Base-by-base conservation (phyloP, 1,140 invertebrate genomes). In the Ceratosolen solmsi region DNA sequence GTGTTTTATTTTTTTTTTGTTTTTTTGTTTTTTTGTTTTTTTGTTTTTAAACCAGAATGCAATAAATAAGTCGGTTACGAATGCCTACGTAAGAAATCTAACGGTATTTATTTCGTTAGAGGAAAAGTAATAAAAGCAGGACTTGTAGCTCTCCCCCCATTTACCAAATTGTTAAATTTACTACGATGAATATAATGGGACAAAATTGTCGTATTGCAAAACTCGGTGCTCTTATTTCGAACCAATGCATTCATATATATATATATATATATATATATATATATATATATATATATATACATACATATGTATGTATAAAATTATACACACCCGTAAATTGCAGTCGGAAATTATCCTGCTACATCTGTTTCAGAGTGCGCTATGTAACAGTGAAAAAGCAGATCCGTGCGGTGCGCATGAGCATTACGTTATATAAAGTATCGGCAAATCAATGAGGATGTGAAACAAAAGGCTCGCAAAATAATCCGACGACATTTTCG, bases 201-300 rank as follows among this genome's bases (percentile, higher is more conserved):
- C 54, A 54, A 58, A 79, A 80, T 41, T 49, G 79, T 65, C 71
- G 79, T 46, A 58, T 79, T 79, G 63, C 76, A 70, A 79, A 79
- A 77, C 56, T 58, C 38, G 8, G 46, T 46, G 73, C n/a, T 46
- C 77, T 70, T 56, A 11, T 79, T 79, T 79, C 71, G 30, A 70
- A 33, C 27, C 20, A 20, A 36, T 25, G 33, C 2, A 71, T 22
- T 25, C 46, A 58, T 72, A 74, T 4, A 54, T 20, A 54, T 46
- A 46, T 46, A 46, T 46, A 54, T 20, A 54, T 20, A 54, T n/a
- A 36, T 25, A 27, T 2, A 71, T 22, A 30, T 46, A 58, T 72
- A 74, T 4, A 54, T 20, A 54, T 46, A 46, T 46, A 46, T 46
- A 54, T 20, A 54, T 20, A 54, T n/a, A 36, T 25, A 27, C 2